phyloP scores from a whole-genome alignment of 2,888 invertebrate species.

The Leucoma salicis region DNA sequence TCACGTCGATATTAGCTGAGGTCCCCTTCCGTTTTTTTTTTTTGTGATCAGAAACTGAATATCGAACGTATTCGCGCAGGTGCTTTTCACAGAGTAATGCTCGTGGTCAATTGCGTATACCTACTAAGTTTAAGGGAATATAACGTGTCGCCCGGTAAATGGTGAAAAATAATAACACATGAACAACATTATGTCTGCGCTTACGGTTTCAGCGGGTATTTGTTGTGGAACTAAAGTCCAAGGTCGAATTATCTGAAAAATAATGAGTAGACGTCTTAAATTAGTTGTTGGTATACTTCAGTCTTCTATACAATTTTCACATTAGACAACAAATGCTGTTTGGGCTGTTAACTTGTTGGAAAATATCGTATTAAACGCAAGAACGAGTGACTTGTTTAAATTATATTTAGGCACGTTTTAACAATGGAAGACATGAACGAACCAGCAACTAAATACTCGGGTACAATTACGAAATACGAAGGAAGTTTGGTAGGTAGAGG shows the following conservation, averaged over 20 bases:
- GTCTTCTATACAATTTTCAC: slow-evolving; percentile 47
- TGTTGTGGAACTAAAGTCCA: slow-evolving; percentile 79
- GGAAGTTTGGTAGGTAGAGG: slow-evolving; percentile 16
- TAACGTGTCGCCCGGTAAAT: slow-evolving; percentile 63
- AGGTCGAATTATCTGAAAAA: slow-evolving; percentile 81
- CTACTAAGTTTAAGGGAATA: slow-evolving; percentile 45
- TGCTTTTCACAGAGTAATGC: slow-evolving; percentile 50
- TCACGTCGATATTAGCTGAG: slow-evolving; percentile 41
- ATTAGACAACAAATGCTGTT: not conserved
- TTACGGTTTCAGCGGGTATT: slow-evolving; percentile 79
- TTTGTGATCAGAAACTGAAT: slow-evolving; percentile 39
- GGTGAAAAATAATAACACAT: slow-evolving; percentile 76
- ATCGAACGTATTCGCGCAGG: slow-evolving; percentile 51
- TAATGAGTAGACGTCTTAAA: slow-evolving; percentile 72
- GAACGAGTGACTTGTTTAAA: not conserved
- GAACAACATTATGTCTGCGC: slow-evolving; percentile 76
- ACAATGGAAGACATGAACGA: slow-evolving; percentile 48
- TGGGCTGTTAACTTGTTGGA: not conserved
- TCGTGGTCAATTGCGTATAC: slow-evolving; percentile 46
- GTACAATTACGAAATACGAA: slow-evolving; percentile 33
- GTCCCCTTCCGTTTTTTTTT: slow-evolving; percentile 27
- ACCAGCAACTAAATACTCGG: slow-evolving; percentile 59
- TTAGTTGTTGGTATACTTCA: slow-evolving; percentile 69
- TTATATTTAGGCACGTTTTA: slow-evolving; percentile 6
- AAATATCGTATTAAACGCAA: not conserved